Evolutionary conservation across 2,888 invertebrate species (phyloP).

Genomic region (Euphydryas editha): DNA sequence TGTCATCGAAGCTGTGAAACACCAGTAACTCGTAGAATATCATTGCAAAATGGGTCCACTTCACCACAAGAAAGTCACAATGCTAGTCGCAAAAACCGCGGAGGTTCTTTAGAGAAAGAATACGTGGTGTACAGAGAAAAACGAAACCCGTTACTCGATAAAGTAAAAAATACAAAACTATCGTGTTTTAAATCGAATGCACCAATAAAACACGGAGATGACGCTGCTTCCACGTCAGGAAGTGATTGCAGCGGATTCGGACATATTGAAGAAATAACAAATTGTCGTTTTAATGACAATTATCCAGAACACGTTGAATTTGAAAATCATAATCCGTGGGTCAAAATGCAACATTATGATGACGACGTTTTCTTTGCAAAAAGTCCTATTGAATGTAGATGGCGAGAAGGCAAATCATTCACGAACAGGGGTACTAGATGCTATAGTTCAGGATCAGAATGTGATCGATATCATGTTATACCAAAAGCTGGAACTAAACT

Average conservation of each 20-base stretch:
- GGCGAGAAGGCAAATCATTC: constrained; percentile 72
- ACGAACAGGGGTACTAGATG: constrained; percentile 73
- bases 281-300: constrained; percentile 65
- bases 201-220: constrained; percentile 76
- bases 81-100: constrained; percentile 76
- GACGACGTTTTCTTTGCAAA: constrained; percentile 78
- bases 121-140: constrained; percentile 85
- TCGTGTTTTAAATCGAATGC: constrained; percentile 86
- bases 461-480: constrained; percentile 75
- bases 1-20: constrained; percentile 69
- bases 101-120: constrained; percentile 82
- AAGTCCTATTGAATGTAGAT: constrained; percentile 68
- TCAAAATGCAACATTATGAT: constrained; percentile 75
- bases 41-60: constrained; percentile 70
- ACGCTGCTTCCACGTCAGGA: constrained; percentile 78
- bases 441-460: constrained; percentile 80
- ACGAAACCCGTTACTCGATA: constrained; percentile 87
- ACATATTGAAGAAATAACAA: constrained; percentile 70
- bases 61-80: constrained; percentile 79
- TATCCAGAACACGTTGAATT: constrained; percentile 75
- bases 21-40: constrained; percentile 72
- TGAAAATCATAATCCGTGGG: constrained; percentile 80
- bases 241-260: constrained; percentile 82
- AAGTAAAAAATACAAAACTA: constrained; percentile 87
- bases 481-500: constrained; percentile 74